These are phyloP conservation scores for Grus americana DNA, from an alignment of 2,113 vertebrate genomes.

Conservation along the genomic window DNA sequence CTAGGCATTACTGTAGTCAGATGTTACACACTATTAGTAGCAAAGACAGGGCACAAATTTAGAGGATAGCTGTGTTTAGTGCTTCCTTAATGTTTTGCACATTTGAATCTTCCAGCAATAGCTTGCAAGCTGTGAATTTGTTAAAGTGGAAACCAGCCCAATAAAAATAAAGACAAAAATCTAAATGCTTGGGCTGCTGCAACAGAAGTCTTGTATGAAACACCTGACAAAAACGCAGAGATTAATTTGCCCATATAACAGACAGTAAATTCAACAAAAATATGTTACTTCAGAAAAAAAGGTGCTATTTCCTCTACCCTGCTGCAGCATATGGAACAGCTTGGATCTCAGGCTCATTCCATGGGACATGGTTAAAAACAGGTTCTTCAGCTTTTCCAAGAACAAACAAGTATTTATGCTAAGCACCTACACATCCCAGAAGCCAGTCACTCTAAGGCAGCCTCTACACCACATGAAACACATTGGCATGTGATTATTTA, in stretches of 20 bases:
- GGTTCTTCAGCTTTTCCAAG: not conserved
- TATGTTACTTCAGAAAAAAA: not conserved
- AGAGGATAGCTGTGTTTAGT: not conserved
- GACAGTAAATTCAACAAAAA: not conserved
- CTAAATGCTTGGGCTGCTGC: not conserved
- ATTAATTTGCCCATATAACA: not conserved
- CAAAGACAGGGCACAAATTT: not conserved
- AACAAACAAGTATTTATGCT: not conserved
- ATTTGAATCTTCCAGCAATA: conserved; percentile 30
- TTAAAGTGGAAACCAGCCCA: conserved; percentile 48
- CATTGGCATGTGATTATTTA: not conserved
- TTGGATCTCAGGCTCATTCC: not conserved
- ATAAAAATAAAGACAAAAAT: conserved; percentile 31
- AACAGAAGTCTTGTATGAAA: conserved; percentile 2
- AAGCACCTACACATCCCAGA: not conserved
- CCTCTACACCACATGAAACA: not conserved
- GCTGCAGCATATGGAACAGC: not conserved
- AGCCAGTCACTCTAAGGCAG: not conserved
- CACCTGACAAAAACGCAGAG: conserved; percentile 4
- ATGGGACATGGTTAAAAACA: not conserved
- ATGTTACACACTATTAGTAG: not conserved
- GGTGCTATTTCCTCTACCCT: not conserved
- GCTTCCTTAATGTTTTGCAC: not conserved
- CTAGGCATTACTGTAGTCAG: not conserved
- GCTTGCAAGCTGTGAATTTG: conserved; percentile 59